Percentiles rank a stretch among this genome's conserved stretches.
Conservation (phyloP, 1,140 invertebrate species). For the Zaprionus inermis region DNA sequence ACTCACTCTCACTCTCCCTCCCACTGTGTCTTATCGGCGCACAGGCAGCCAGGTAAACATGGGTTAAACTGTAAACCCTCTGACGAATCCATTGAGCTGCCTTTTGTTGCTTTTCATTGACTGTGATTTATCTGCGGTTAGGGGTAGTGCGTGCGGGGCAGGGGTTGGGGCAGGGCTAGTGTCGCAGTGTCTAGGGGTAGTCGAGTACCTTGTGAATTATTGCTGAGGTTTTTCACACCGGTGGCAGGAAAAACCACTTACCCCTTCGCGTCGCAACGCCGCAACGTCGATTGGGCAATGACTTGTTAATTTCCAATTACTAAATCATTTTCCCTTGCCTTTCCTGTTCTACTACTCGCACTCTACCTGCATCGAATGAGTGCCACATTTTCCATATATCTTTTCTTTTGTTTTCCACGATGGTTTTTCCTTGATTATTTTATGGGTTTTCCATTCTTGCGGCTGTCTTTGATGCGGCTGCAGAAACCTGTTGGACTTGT, state of each 20-base stretch:
- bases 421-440: slow-evolving; percentile 6
- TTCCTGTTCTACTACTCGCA: slow-evolving; percentile 37
- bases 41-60: slow-evolving; percentile 1
- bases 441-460: slow-evolving; percentile 24
- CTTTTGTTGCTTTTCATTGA: slow-evolving; percentile 18
- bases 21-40: no score
- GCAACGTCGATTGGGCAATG: slow-evolving; percentile 60
- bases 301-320: slow-evolving; percentile 77
- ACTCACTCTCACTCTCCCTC: background rate
- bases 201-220: slow-evolving; percentile 1
- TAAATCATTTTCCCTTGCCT: slow-evolving; percentile 55
- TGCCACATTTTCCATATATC: background rate
- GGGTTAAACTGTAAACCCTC: background rate
- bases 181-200: slow-evolving; percentile 5
- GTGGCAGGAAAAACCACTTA: background rate
- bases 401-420: background rate
- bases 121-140: slow-evolving; percentile 61
- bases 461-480: slow-evolving; percentile 50
- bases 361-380: no score
- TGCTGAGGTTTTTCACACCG: slow-evolving; percentile 6
- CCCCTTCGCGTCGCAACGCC: background rate
- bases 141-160: slow-evolving; percentile 11
- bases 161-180: background rate
- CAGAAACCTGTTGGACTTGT: slow-evolving; percentile 75
- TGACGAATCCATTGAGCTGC: slow-evolving; percentile 3